phyloP scores from a whole-genome alignment of 2,797 vertebrate species.

The Neostethus bicornis region DNA sequence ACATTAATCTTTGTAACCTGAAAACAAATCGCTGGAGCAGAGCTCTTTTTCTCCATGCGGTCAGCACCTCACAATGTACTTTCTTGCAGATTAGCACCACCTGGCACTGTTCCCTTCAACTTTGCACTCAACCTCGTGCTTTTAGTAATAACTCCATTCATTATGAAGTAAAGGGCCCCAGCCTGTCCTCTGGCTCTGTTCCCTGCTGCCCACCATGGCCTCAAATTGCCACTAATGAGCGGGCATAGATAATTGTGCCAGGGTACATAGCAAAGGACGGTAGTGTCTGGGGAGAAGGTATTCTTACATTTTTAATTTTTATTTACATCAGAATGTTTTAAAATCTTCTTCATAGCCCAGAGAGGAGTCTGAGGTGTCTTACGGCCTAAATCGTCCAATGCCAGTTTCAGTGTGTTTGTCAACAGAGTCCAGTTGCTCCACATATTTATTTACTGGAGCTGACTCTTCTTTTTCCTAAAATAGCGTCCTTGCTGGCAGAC shows the following conservation, averaged over 20 bases:
- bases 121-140: slow-evolving; percentile 27
- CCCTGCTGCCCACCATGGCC: slow-evolving; percentile 47
- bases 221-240: slow-evolving; percentile 65
- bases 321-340: background rate
- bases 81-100: slow-evolving; percentile 14
- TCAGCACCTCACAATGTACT: slow-evolving; percentile 6
- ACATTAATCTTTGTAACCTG: background rate
- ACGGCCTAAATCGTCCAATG: background rate
- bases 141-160: slow-evolving; percentile 51
- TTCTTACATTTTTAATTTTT: background rate
- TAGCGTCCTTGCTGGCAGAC: slow-evolving; percentile 43
- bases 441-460: slow-evolving; percentile 44
- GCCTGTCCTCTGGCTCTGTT: slow-evolving; percentile 51
- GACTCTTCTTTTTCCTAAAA: slow-evolving; percentile 51
- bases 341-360: accelerated
- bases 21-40: slow-evolving; percentile 1
- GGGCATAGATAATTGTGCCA: slow-evolving; percentile 46
- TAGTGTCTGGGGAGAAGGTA: background rate
- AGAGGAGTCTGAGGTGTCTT: accelerated
- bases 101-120: slow-evolving; percentile 49
- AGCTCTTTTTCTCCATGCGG: background rate
- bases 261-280: slow-evolving; percentile 2
- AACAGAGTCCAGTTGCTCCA: slow-evolving; percentile 58
- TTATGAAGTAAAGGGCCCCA: slow-evolving; percentile 48
- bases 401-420: slow-evolving; percentile 58